phyloP scores from a whole-genome alignment of 2,113 vertebrate species.

The Chauna torquata region DNA sequence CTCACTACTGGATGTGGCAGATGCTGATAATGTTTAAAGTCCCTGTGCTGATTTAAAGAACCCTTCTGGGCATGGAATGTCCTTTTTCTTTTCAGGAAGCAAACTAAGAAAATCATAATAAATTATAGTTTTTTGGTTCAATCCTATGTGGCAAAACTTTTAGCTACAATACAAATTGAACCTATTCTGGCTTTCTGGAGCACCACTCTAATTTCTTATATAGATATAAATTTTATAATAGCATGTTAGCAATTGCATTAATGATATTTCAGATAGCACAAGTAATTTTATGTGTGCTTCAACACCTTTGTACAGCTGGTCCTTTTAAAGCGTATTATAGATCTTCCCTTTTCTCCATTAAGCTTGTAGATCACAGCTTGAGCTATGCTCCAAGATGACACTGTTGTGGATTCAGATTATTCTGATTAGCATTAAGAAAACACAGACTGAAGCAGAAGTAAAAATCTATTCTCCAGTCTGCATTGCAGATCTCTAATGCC shows the following conservation, averaged over 20 bases:
- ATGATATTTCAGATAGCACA: conserved; percentile 8
- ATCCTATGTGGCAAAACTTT: background rate
- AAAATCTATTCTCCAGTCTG: background rate
- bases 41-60: background rate
- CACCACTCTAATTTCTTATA: background rate
- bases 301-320: background rate
- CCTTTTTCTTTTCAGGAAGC: background rate
- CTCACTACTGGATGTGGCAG: background rate
- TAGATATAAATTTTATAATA: background rate
- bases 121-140: background rate
- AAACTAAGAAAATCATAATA: background rate
- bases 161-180: background rate
- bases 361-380: background rate
- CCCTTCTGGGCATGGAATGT: background rate
- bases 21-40: background rate
- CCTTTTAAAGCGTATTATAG: background rate
- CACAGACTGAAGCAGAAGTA: background rate
- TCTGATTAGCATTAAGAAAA: conserved; percentile 14
- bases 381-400: background rate
- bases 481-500: background rate
- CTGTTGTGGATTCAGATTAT: background rate
- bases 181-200: background rate
- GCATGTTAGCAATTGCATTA: background rate
- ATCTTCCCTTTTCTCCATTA: background rate
- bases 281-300: background rate